Conservation (phyloP, 1,140 invertebrate genomes). For the Melanaphis sacchari region DNA sequence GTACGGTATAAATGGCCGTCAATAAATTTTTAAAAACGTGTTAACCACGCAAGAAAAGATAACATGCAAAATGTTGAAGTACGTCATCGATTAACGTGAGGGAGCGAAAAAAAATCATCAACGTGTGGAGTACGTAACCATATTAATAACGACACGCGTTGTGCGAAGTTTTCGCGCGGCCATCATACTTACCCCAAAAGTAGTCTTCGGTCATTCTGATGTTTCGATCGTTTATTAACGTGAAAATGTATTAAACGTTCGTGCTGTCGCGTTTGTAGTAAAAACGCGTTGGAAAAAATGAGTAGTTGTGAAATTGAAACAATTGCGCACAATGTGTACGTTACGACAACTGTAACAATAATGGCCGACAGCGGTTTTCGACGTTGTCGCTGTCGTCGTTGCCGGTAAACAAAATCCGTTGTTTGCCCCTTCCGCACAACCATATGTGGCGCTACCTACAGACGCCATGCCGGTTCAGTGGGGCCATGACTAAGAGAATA, state of each 20-base stretch:
- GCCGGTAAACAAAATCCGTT: slow-evolving; percentile 56
- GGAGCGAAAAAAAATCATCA: neutral
- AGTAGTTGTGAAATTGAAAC: neutral
- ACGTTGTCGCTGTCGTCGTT: neutral
- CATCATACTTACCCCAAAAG: slow-evolving; percentile 62
- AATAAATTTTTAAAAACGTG: neutral
- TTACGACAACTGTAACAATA: slow-evolving; percentile 30
- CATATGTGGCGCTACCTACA: slow-evolving; percentile 27
- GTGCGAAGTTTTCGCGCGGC: neutral
- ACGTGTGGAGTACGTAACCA: neutral
- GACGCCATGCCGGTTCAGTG: slow-evolving; percentile 48
- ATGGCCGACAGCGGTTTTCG: slow-evolving; percentile 32
- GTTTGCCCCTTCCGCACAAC: neutral
- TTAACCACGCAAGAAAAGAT: neutral
- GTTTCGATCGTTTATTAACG: neutral
- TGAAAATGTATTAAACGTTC: neutral
- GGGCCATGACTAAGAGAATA: neutral
- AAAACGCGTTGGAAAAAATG: neutral
- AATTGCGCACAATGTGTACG: neutral
- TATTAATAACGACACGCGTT: neutral
- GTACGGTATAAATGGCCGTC: neutral
- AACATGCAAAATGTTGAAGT: neutral
- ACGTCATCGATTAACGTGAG: neutral
- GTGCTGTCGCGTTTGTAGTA: neutral
- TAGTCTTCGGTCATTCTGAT: slow-evolving; percentile 62